Base-by-base conservation (phyloP, 1,140 invertebrate species). In the Microvelia longipes region DNA sequence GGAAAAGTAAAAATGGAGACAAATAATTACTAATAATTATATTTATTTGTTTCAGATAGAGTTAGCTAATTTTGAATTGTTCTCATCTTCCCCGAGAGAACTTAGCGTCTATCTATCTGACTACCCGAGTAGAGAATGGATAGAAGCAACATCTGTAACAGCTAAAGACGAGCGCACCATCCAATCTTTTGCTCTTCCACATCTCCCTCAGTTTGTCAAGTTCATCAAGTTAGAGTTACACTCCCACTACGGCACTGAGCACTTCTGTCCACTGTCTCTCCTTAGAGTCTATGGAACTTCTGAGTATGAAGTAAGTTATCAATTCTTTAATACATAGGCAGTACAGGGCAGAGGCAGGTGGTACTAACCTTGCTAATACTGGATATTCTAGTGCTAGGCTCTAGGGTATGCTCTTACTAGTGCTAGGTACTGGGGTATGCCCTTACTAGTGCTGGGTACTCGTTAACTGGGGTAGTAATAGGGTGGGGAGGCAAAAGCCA, bases 1-100 rank as follows among this genome's bases (percentile, higher is more conserved):
- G n/a, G n/a, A n/a, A n/a, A n/a, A n/a, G n/a, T n/a, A n/a, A n/a
- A n/a, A n/a, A n/a, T n/a, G n/a, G n/a, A n/a, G n/a, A n/a, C n/a
- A n/a, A n/a, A n/a, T n/a, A n/a, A n/a, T n/a, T n/a, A n/a, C n/a
- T n/a, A n/a, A n/a, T n/a, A n/a, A n/a, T n/a, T n/a, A n/a, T n/a
- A n/a, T n/a, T n/a, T n/a, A n/a, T 50, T 11, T 50, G 67, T 80
- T 80, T 64, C 75, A 82, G 79, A 89, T 98, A 71, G 95, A 98
- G 75, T 82, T 99, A 68, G 97, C 95, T 14, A 99, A 98, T 79
- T 96, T 97, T 78, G 98, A 99, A 81, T 81, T 99, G 25, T 99
- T 98, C 80, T 98, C 96, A 19, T 98, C 96, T 0, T 92, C 90
- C 19, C 96, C 96, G 2, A 91, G 91, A 78, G 91, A 96, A 70